Conservation (phyloP, 2,888 invertebrate genomes). For the Melipona bicolor region DNA sequence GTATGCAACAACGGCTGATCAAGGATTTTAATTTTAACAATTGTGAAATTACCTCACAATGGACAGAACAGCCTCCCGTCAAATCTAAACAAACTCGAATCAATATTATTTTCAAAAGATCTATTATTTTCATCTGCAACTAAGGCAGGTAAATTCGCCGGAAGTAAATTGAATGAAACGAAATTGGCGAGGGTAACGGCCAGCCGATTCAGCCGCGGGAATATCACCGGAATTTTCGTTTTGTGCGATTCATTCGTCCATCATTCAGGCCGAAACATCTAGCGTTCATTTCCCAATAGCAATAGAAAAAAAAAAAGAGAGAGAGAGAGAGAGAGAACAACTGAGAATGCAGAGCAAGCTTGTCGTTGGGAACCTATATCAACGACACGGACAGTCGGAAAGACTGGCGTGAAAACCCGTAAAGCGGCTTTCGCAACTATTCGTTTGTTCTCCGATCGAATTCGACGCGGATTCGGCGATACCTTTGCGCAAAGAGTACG, state of each 20-base stretch:
- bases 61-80: no score
- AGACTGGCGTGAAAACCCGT: constrained; percentile 62
- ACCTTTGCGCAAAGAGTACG: constrained; percentile 27
- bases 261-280: neutral
- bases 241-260: neutral
- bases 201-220: neutral
- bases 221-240: neutral
- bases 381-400: constrained; percentile 41
- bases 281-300: constrained; percentile 12
- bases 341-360: constrained; percentile 5
- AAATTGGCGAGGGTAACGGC: neutral
- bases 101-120: no score
- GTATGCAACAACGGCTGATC: no score
- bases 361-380: constrained; percentile 16
- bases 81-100: no score
- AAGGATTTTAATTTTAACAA: no score
- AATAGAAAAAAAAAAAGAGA: neutral
- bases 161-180: neutral
- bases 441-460: constrained; percentile 64
- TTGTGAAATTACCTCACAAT: no score
- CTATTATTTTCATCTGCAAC: no score
- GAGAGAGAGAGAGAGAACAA: neutral
- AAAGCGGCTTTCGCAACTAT: constrained; percentile 56
- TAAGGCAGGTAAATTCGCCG: no score
- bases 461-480: constrained; percentile 32